Conservation (phyloP, 2,888 invertebrate genomes). For the Panzeria rudis region DNA sequence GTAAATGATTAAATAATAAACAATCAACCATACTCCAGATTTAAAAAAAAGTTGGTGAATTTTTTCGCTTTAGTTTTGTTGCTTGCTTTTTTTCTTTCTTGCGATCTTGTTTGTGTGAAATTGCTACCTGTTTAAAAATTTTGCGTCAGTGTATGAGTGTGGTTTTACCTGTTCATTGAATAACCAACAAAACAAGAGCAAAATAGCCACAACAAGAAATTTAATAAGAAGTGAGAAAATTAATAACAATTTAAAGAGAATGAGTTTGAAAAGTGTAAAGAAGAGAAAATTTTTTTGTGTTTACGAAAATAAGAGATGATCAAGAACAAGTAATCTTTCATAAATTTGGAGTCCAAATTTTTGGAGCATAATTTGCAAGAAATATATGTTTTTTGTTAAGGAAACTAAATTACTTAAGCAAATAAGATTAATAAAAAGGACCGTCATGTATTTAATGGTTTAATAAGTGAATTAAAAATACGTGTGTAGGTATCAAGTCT, state of each 20-base stretch:
- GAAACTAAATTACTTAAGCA: neutral
- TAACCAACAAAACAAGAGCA: slow-evolving; percentile 58
- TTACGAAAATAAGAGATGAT: neutral
- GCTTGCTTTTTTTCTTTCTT: slow-evolving; percentile 15
- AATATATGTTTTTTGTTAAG: neutral
- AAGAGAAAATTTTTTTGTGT: neutral
- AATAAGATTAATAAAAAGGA: neutral
- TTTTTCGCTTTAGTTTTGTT: slow-evolving; percentile 38
- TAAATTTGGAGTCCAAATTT: neutral
- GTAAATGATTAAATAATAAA: neutral
- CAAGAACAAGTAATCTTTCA: neutral
- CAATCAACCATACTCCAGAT: neutral
- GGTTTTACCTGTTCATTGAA: slow-evolving; percentile 71
- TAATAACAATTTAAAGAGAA: slow-evolving; percentile 9
- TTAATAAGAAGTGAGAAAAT: slow-evolving; percentile 8
- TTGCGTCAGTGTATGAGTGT: slow-evolving; percentile 65
- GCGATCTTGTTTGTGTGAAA: slow-evolving; percentile 68
- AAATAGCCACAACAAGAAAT: slow-evolving; percentile 10
- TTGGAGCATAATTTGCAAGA: neutral
- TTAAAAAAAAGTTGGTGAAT: slow-evolving; percentile 36
- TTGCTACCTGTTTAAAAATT: slow-evolving; percentile 62
- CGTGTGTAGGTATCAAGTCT: no score
- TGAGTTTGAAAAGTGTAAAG: neutral
- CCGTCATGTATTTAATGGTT: no score
- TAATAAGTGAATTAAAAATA: no score